Evolutionary conservation across 2,113 vertebrate species (phyloP), one percentile per base, ranked within the genome.

Genomic region (Heloderma charlesbogerti): DNA sequence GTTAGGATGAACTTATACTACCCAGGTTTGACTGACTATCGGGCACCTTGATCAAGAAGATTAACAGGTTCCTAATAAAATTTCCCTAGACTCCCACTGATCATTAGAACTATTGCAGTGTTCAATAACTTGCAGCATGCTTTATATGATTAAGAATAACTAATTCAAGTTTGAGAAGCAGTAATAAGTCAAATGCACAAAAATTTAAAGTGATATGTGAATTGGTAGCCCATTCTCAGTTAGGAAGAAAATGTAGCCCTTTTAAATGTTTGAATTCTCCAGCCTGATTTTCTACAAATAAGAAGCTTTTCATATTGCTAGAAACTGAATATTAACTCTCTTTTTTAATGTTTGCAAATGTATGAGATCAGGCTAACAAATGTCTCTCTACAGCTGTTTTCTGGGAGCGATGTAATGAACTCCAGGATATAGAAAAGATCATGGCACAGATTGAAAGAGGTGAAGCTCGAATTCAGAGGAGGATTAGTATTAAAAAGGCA

Each of bases 361-460:
- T 5, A 0, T 4, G 5, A 20, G 43, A 80, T 84, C 40, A 89
- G 82, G 31, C 37, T 93, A 89, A 94, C n/a, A 1, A 2, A 6
- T 60, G n/a, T 27, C 75, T 94, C 94, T 86, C 57, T 57, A 40
- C 88, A 99, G 99, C 99, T 95, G 99, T 99, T 5, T 99, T 99
- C 95, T 99, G 99, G 99, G 99, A 99, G 96, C 97, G 99, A 88
- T 99, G 99, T 95, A 99, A 99, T 83, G 99, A 99, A 90, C 98
- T 99, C 27, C 99, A 99, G 94, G 99, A 99, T 88, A 99, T 99
- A 89, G 99, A 99, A 95, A 99, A 99, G 97, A 99, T 99, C 92
- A 99, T 99, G 99, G 99, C 99, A 90, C 99, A 99, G 97, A 99
- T 99, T 86, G 99, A 99, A 96, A 98, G 99, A 95, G 99, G 99